phyloP scores from a whole-genome alignment of 2,113 vertebrate genomes.

The Pitta sordida region DNA sequence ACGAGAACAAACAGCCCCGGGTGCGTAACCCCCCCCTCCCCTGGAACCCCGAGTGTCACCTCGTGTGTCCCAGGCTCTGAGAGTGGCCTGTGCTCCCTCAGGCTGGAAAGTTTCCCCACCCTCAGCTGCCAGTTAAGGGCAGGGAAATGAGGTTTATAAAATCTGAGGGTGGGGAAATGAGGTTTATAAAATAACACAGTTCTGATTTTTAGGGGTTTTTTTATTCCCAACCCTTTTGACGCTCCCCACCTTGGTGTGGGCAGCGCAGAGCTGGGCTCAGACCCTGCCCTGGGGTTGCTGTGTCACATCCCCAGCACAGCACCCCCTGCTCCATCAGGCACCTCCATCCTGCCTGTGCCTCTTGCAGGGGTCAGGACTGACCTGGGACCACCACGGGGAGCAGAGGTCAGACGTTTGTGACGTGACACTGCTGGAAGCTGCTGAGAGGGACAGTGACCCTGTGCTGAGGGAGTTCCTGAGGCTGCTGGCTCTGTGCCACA shows the following conservation, averaged over 20 bases:
- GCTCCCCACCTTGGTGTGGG: neutral
- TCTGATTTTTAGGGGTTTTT: neutral
- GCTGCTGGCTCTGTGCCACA: conserved; percentile 89
- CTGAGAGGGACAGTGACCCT: conserved; percentile 39
- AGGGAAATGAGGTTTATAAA: rapidly evolving
- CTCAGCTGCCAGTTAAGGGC: neutral
- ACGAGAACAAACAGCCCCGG: neutral
- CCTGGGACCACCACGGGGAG: conserved; percentile 71
- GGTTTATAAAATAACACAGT: rapidly evolving
- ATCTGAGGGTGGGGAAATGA: rapidly evolving
- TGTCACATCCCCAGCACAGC: neutral
- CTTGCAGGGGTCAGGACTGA: conserved; percentile 68
- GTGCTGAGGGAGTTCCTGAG: conserved; percentile 81
- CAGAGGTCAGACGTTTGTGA: conserved; percentile 66
- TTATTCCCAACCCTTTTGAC: neutral
- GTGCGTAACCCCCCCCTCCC: neutral
- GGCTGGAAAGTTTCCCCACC: neutral
- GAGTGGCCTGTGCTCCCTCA: neutral
- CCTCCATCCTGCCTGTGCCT: neutral
- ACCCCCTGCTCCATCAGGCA: rapidly evolving
- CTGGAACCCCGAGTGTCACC: rapidly evolving
- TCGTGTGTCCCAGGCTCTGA: too few species aligned
- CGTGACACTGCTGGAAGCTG: conserved; percentile 55
- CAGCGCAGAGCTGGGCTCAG: neutral
- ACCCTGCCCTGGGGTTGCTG: rapidly evolving